phyloP scores from a whole-genome alignment of 2,888 invertebrate genomes.

The Willowsia nigromaculata region DNA sequence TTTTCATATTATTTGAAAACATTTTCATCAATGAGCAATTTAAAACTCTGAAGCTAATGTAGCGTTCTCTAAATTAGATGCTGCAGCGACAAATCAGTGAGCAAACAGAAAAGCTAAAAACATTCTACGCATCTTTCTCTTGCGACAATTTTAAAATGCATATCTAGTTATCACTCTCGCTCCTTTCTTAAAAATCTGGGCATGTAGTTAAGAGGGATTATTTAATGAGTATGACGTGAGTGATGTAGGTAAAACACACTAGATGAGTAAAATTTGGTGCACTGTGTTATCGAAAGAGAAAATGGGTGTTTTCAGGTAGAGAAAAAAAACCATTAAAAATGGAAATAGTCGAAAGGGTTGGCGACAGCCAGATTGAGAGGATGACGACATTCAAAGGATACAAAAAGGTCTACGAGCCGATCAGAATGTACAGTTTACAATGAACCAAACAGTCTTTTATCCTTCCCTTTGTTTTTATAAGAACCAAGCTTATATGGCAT shows the following conservation, averaged over 20 bases:
- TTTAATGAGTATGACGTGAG: background rate
- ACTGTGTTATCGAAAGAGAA: background rate
- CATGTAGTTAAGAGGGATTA: background rate
- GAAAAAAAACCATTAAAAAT: background rate
- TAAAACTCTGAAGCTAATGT: too few relatives aligned
- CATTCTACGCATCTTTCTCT: background rate
- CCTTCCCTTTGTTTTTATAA: too few relatives aligned
- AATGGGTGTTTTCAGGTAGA: background rate
- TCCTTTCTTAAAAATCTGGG: background rate
- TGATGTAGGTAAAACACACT: too few relatives aligned
- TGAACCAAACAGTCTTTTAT: too few relatives aligned
- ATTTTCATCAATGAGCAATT: too few relatives aligned
- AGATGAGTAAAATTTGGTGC: background rate
- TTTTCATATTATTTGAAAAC: too few relatives aligned
- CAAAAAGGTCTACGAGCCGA: constrained; percentile 33
- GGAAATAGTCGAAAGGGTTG: background rate
- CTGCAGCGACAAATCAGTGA: too few relatives aligned
- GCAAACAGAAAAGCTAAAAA: background rate
- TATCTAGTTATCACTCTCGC: background rate
- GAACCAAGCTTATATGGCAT: too few relatives aligned
- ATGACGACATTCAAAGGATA: background rate
- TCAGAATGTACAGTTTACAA: constrained; percentile 24
- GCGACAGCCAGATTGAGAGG: background rate
- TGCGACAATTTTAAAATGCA: background rate
- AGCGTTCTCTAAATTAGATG: too few relatives aligned